Evolutionary conservation across 2,113 vertebrate genomes (phyloP).

Genomic region (Eudyptes chrysolophus): DNA sequence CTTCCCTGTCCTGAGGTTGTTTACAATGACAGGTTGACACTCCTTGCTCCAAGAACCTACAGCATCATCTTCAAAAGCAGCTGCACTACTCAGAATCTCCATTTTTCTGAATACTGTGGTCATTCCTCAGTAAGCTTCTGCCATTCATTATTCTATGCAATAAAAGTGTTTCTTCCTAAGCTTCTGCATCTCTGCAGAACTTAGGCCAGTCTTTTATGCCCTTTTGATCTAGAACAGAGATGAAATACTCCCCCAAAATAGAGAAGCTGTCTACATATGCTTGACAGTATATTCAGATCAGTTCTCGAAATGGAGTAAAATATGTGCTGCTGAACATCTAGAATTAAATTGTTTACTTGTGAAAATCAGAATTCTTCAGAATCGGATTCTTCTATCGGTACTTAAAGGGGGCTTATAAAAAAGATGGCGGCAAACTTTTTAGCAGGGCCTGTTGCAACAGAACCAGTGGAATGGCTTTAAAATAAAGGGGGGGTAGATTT

Average conservation of each 20-base stretch:
- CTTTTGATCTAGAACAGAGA: background rate
- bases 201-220: background rate
- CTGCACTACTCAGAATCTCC: background rate
- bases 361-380: background rate
- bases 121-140: background rate
- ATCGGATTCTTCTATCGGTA: background rate
- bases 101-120: background rate
- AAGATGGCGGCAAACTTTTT: no score
- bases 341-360: background rate
- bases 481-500: no score
- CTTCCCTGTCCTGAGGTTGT: background rate
- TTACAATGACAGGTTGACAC: background rate
- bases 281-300: background rate
- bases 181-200: background rate
- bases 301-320: background rate
- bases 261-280: background rate
- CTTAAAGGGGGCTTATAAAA: no score
- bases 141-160: background rate
- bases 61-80: background rate
- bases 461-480: no score
- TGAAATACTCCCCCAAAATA: background rate
- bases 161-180: background rate
- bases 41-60: background rate
- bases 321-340: background rate
- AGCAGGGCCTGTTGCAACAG: no score